These are phyloP conservation scores for Ivindomyrus marchei DNA, from an alignment of 2,113 vertebrate genomes.

Conservation along the genomic window DNA sequence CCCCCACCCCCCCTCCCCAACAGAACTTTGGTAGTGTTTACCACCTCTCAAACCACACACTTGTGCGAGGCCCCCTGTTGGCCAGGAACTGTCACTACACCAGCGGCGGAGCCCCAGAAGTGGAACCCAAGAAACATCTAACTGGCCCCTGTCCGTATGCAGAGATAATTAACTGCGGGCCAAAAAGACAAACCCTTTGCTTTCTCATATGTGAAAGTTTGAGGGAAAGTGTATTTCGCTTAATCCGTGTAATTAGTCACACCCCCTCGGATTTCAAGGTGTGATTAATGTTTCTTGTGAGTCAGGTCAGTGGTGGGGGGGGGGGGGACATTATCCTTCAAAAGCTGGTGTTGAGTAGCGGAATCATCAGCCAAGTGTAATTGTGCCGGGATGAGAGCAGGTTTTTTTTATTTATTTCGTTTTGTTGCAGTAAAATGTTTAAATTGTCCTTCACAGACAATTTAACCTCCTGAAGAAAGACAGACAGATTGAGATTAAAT, in stretches of 20 bases:
- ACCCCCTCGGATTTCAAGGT: constrained; percentile 54
- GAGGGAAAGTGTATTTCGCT: constrained; percentile 37
- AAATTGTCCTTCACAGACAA: background rate
- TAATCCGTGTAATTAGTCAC: constrained; percentile 55
- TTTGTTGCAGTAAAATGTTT: background rate
- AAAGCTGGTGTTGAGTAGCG: constrained; percentile 44
- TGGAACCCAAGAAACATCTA: background rate
- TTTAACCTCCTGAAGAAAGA: background rate
- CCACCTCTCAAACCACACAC: background rate
- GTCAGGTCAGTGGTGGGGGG: constrained; percentile 34
- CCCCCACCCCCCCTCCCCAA: background rate
- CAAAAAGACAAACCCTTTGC: background rate
- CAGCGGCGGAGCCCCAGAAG: background rate
- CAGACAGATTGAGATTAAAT: background rate
- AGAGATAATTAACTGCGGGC: background rate
- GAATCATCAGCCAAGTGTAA: background rate
- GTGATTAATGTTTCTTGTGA: constrained; percentile 28
- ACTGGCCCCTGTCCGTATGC: background rate
- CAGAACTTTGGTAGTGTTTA: background rate
- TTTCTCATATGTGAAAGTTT: constrained; percentile 28
- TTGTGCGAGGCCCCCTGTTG: background rate
- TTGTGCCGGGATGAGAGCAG: background rate
- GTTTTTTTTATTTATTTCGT: background rate
- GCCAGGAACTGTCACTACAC: background rate
- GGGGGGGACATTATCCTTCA: constrained; percentile 32